A percentile compares a stretch with the other conserved stretches of the same genome.
phyloP scores from a whole-genome alignment of 2,113 vertebrate species.

The Gambusia holbrooki region DNA sequence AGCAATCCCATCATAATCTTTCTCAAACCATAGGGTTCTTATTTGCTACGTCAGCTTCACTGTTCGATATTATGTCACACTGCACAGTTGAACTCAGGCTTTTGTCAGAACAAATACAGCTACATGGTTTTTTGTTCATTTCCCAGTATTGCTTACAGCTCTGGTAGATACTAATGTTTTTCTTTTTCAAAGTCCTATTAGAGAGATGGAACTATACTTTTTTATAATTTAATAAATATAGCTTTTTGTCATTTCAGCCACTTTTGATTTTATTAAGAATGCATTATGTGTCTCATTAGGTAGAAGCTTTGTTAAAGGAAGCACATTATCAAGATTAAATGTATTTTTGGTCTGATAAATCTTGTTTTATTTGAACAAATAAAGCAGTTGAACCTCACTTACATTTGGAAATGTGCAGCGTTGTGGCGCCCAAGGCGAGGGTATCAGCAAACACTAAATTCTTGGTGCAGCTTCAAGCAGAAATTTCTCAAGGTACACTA shows the following conservation, averaged over 20 bases:
- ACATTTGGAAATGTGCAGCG: too few species aligned
- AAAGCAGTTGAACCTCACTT: too few species aligned
- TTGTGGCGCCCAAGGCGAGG: too few species aligned
- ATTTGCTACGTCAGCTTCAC: background rate
- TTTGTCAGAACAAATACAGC: background rate
- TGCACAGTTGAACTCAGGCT: background rate
- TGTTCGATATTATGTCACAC: background rate
- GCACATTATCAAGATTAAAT: background rate
- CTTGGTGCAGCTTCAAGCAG: background rate
- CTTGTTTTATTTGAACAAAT: too few species aligned
- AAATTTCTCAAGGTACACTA: background rate
- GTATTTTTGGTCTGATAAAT: too few species aligned
- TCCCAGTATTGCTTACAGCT: background rate
- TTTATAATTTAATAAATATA: background rate
- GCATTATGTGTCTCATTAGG: background rate
- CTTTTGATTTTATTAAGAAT: background rate
- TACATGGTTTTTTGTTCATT: fast-evolving
- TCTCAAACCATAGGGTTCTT: slow-evolving; percentile 10
- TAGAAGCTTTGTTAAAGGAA: background rate
- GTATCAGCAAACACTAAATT: background rate
- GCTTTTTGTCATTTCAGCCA: background rate
- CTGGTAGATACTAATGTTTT: background rate
- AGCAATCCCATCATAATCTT: background rate
- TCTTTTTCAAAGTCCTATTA: background rate
- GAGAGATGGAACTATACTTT: background rate